Base-by-base conservation (phyloP, 2,888 invertebrate species). In the Trichogramma dendrolimi region DNA sequence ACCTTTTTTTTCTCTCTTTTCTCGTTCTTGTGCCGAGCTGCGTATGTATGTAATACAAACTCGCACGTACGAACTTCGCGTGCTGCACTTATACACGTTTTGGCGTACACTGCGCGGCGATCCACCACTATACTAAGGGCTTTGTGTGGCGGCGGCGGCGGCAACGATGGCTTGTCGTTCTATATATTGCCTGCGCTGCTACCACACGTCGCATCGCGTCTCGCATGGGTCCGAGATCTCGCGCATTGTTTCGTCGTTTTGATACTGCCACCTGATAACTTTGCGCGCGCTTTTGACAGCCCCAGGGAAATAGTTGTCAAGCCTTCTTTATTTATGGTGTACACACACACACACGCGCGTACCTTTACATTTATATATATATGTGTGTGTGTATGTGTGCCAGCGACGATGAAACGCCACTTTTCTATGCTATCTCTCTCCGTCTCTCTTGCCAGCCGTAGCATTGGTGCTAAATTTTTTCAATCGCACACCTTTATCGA, bases 201-300 rank as follows among this genome's bases (percentile, higher is more conserved):
- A 27, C 27, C 27, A 27, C 27, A 27, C 27, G 56, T 47, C 52
- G 56, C 42, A 4, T 55, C 59, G 14, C 47, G 40, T 41, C n/a
- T 54, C 14, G 48, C 48, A 38, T n/a, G 43, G 8, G 46, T n/a
- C 42, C n/a, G 46, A 27, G 27, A 27, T 27, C 27, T 27, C 39
- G 53, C 48, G 62, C 58, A 62, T 62, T 59, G 62, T 62, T 59
- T 59, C 59, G 27, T 47, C 39, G 52, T 59, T 59, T 62, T 56
- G 59, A 59, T 59, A 62, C 55, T 59, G 62, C 56, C 40, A 59
- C 53, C 10, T 55, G 59, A 62, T 59, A 62, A 62, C 51, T 59
- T 58, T 62, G 55, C 59, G 56, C 52, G 11, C n/a, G n/a, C 62
- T 59, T 59, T 59, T 59, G 56, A 62, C 62, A 56, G 59, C 49